phyloP scores from a whole-genome alignment of 2,888 invertebrate species.

The Macrosoma leucophasiata region DNA sequence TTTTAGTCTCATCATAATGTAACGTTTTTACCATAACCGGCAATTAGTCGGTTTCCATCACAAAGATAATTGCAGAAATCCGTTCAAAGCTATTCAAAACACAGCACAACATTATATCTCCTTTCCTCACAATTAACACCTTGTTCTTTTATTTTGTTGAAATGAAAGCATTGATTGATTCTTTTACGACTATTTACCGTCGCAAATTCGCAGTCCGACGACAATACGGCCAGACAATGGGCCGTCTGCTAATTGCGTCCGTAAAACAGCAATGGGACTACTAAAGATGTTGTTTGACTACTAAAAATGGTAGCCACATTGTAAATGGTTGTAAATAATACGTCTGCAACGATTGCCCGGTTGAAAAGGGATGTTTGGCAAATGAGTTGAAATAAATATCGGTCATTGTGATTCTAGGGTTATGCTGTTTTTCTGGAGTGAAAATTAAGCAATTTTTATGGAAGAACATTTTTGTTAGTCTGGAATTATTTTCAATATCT shows the following conservation, averaged over 20 bases:
- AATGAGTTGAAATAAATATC: conserved; percentile 50
- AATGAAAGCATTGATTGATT: conserved; percentile 16
- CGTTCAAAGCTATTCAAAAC: too few relatives aligned
- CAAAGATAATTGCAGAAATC: too few relatives aligned
- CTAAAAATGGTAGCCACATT: conserved; percentile 43
- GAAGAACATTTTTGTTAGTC: neutral
- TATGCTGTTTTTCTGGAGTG: conserved; percentile 24
- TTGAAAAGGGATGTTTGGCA: conserved; percentile 41
- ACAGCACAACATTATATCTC: too few relatives aligned
- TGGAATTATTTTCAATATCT: neutral
- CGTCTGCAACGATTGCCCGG: conserved; percentile 32
- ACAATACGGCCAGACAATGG: conserved; percentile 34
- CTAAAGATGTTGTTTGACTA: conserved; percentile 31
- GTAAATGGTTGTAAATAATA: conserved; percentile 44
- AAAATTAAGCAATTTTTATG: neutral
- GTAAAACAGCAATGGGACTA: conserved; percentile 34
- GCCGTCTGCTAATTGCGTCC: conserved; percentile 50
- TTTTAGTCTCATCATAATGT: too few relatives aligned
- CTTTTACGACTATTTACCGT: conserved; percentile 21
- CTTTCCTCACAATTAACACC: conserved; percentile 3
- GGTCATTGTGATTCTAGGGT: conserved; percentile 42
- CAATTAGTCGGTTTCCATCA: too few relatives aligned
- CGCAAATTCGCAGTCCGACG: conserved; percentile 30
- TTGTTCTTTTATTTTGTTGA: conserved; percentile 5
- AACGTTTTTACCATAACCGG: too few relatives aligned